Conservation (phyloP, 2,888 invertebrate species). For the Ceramica pisi region DNA sequence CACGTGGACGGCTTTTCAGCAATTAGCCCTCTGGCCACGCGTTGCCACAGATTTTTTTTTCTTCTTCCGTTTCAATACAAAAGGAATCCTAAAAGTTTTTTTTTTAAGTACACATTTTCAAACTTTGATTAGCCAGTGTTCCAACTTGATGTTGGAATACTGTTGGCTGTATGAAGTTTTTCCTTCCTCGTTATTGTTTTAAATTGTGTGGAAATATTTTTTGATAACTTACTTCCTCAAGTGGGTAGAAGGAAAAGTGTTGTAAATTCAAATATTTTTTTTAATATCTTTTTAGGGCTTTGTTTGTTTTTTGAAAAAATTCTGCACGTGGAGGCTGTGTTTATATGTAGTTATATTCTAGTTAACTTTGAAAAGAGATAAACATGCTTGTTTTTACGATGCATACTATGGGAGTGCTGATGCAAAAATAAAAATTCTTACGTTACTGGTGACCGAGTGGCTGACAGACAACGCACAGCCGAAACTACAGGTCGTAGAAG, state of each 20-base stretch:
- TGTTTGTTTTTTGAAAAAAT: too few species aligned
- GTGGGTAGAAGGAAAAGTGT: neutral
- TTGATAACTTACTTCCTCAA: neutral
- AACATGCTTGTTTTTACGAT: too few species aligned
- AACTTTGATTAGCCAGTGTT: too few species aligned
- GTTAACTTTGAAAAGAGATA: too few species aligned
- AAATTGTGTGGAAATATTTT: constrained; percentile 6
- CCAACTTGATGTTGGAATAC: neutral
- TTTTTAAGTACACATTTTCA: too few species aligned
- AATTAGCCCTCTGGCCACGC: constrained; percentile 19
- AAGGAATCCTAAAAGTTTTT: constrained; percentile 23
- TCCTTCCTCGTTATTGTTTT: neutral
- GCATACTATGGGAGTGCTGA: too few species aligned
- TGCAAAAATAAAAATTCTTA: too few species aligned
- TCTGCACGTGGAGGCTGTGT: too few species aligned
- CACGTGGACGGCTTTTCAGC: constrained; percentile 32
- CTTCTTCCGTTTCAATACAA: neutral
- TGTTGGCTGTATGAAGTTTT: neutral
- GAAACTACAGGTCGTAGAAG: too few species aligned
- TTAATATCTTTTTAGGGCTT: neutral
- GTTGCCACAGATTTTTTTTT: neutral
- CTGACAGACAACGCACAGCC: too few species aligned
- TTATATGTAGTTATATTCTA: too few species aligned
- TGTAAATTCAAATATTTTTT: neutral
- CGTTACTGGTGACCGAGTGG: too few species aligned